Evolutionary conservation across 2,113 vertebrate genomes (phyloP).

Genomic region (Notechis scutatus): DNA sequence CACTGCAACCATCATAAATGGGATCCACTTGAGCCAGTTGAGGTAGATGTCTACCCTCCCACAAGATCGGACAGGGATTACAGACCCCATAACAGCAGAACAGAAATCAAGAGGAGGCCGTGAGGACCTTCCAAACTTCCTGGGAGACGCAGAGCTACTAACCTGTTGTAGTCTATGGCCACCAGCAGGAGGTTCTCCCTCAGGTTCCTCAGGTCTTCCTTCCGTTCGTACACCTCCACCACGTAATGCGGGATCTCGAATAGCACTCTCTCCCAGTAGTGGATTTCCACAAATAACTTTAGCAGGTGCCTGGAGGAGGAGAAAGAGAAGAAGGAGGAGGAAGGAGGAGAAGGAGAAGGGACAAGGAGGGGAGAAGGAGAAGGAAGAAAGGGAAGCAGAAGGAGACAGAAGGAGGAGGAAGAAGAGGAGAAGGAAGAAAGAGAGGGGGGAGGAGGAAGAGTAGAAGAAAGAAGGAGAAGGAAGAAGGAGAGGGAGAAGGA

Average conservation of each 20-base stretch:
- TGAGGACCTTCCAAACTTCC: background rate
- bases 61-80: background rate
- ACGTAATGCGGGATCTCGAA: conserved; percentile 80
- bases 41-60: background rate
- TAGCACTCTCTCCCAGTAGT: conserved; percentile 80
- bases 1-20: no score
- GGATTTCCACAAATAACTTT: conserved; percentile 78
- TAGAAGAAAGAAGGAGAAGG: background rate
- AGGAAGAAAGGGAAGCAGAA: no score
- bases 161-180: conserved; percentile 84
- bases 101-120: background rate
- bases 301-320: conserved; percentile 68
- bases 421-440: no score
- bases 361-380: background rate
- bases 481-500: no score
- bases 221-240: conserved; percentile 69
- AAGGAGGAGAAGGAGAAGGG: background rate
- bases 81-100: background rate
- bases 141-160: background rate
- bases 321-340: background rate
- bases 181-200: conserved; percentile 77
- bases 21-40: no score
- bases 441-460: background rate
- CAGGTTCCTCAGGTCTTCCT: conserved; percentile 73
- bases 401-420: background rate